phyloP scores from a whole-genome alignment of 2,797 vertebrate species.

The Prunella strophiata region DNA sequence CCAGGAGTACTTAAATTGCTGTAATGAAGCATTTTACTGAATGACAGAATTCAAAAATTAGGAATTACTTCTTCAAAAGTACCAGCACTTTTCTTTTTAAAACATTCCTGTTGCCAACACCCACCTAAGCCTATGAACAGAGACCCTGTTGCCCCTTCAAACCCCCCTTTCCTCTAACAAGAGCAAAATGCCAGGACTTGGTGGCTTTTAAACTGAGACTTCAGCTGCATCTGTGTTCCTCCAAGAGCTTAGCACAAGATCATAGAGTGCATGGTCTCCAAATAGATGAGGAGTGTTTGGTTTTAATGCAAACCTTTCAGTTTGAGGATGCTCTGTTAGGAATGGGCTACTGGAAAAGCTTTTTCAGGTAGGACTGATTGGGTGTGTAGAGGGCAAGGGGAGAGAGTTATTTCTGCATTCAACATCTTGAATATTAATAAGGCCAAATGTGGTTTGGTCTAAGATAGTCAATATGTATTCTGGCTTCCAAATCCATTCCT shows the following conservation, averaged over 20 bases:
- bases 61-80: background rate
- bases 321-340: background rate
- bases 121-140: background rate
- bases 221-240: background rate
- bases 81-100: background rate
- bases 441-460: background rate
- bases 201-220: background rate
- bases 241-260: background rate
- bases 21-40: constrained; percentile 1
- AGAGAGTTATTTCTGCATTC: background rate
- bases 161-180: background rate
- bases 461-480: background rate
- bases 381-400: background rate
- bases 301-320: background rate
- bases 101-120: background rate
- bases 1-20: background rate
- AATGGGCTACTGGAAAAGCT: background rate
- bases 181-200: background rate
- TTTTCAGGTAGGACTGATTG: background rate
- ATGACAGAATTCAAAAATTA: background rate
- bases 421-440: background rate
- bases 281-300: background rate
- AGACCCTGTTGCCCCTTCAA: background rate
- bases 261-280: background rate
- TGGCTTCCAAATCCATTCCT: background rate